A percentile compares a stretch with the other conserved stretches of the same genome.
Evolutionary conservation across 2,888 invertebrate genomes (phyloP).

Genomic region (Homarus gammarus): DNA sequence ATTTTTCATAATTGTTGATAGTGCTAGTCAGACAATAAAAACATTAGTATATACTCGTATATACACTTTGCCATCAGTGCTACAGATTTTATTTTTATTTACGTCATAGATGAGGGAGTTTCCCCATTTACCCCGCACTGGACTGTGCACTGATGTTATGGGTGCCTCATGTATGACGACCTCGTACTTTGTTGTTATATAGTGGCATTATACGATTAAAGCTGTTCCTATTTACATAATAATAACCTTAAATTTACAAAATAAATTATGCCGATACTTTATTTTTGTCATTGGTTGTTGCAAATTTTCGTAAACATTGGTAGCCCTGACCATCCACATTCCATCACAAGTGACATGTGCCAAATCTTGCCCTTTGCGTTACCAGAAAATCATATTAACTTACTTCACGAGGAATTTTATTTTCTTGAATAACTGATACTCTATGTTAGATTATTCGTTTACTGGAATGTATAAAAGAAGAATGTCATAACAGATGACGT

Average conservation of each 20-base stretch:
- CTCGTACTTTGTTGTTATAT: background rate
- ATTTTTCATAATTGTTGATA: background rate
- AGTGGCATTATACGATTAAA: too few relatives aligned
- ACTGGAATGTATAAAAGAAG: background rate
- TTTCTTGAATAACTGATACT: too few relatives aligned
- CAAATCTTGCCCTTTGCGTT: background rate
- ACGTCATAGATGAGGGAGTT: background rate
- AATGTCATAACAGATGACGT: background rate
- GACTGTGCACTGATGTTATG: too few relatives aligned
- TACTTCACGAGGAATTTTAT: too few relatives aligned
- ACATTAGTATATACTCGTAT: background rate
- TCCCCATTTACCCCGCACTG: conserved; percentile 1
- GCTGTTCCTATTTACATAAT: too few relatives aligned
- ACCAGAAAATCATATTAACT: too few relatives aligned
- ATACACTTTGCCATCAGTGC: background rate
- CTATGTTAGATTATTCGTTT: too few relatives aligned
- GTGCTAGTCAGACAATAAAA: background rate
- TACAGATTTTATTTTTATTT: background rate
- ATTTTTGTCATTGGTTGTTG: too few relatives aligned
- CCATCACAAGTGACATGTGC: background rate
- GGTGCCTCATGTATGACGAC: too few relatives aligned
- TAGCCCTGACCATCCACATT: conserved; percentile 5
- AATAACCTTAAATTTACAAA: too few relatives aligned
- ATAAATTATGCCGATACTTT: too few relatives aligned
- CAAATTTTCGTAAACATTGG: background rate